Percentiles rank a stretch among this genome's conserved stretches.
phyloP scores from a whole-genome alignment of 2,113 vertebrate species.

The Coracopsis vasa region DNA sequence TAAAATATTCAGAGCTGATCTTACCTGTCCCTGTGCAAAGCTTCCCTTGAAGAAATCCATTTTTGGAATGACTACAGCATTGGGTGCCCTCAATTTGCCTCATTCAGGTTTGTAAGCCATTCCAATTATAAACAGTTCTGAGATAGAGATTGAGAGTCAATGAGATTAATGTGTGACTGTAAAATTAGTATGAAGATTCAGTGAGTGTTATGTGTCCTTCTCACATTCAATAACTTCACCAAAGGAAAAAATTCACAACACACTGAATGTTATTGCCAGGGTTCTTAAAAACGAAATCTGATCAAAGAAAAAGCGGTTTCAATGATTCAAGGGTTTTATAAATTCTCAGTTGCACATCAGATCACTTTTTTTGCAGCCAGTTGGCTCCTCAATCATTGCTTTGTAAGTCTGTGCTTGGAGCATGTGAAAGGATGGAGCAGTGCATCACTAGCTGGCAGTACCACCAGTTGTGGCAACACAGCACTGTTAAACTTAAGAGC shows the following conservation, averaged over 20 bases:
- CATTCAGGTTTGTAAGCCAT: not conserved
- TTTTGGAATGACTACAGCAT: not conserved
- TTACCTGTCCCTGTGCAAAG: not conserved
- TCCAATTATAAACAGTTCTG: not conserved
- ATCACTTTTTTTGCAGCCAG: not conserved
- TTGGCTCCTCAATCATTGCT: not conserved
- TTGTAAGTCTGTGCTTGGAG: not conserved
- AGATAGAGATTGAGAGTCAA: not conserved
- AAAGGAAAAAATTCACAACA: not conserved
- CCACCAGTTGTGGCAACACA: not conserved
- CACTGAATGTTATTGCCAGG: not conserved
- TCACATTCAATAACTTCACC: not conserved
- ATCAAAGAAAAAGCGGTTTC: not conserved
- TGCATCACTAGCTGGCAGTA: rapidly evolving
- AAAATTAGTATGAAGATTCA: not conserved
- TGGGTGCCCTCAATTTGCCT: rapidly evolving
- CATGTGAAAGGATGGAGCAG: not conserved
- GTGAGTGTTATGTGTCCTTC: not conserved
- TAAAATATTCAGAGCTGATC: not conserved
- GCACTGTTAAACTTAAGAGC: not conserved
- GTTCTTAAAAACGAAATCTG: not conserved
- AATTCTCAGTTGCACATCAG: not conserved
- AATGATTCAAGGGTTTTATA: not conserved
- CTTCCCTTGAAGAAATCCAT: not conserved
- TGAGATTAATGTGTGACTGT: not conserved